Conservation (phyloP, 2,797 vertebrate species). For the Brachyalestes nurse region DNA sequence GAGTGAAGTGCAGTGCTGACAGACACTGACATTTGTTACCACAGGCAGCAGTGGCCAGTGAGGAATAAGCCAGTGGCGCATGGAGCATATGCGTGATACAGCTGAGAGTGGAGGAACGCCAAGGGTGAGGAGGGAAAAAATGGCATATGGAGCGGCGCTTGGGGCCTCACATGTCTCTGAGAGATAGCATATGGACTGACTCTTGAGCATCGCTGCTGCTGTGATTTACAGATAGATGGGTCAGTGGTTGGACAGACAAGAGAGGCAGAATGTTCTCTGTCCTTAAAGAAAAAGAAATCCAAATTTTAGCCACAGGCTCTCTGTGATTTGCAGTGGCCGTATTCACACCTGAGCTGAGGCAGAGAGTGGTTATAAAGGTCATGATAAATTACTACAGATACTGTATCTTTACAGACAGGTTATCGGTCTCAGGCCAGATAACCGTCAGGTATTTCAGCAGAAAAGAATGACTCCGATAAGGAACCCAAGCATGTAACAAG, state of each 20-base stretch:
- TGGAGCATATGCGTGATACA: constrained; percentile 9
- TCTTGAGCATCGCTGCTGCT: not conserved
- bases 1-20: constrained; percentile 3
- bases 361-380: not conserved
- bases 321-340: not conserved
- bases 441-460: too few relatives aligned
- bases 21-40: constrained; percentile 18
- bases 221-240: not conserved
- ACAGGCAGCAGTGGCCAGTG: not conserved
- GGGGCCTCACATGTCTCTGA: not conserved
- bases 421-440: too few relatives aligned
- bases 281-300: not conserved
- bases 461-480: too few relatives aligned
- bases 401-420: too few relatives aligned
- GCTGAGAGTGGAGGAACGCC: not conserved
- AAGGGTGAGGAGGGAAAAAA: not conserved
- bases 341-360: not conserved
- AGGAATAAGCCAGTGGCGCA: not conserved
- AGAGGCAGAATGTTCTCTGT: not conserved
- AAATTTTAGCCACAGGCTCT: not conserved
- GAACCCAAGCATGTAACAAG: too few relatives aligned
- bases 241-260: not conserved
- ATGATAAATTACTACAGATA: too few relatives aligned
- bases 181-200: not conserved
- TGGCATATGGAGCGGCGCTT: not conserved